These are phyloP conservation scores for Agrochola lychnidis DNA, from an alignment of 2,888 invertebrate species.

Conservation along the genomic window DNA sequence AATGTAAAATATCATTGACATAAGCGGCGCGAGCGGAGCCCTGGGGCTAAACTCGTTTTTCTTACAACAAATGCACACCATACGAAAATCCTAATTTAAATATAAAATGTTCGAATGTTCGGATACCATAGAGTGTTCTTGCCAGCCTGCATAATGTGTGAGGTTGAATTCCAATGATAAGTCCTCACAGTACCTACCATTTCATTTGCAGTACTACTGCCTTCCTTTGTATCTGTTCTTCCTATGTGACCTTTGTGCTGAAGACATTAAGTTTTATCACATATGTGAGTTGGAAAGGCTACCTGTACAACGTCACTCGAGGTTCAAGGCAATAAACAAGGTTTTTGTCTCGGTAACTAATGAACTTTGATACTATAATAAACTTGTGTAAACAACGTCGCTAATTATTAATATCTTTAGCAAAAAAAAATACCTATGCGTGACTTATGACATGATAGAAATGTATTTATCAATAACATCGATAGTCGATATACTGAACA, in stretches of 20 bases:
- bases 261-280: not conserved
- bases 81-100: too few species aligned
- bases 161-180: too few species aligned
- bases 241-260: not conserved
- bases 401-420: not conserved
- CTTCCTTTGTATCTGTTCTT: not conserved
- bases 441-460: constrained; percentile 28
- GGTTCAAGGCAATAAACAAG: constrained; percentile 44
- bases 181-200: too few species aligned
- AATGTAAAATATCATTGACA: too few species aligned
- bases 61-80: too few species aligned
- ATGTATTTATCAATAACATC: constrained; percentile 16
- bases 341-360: constrained; percentile 20
- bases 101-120: too few species aligned
- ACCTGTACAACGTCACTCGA: constrained; percentile 13
- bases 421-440: not conserved
- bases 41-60: too few species aligned
- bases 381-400: constrained; percentile 22
- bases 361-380: constrained; percentile 29
- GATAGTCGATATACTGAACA: constrained; percentile 31
- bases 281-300: not conserved
- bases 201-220: not conserved
- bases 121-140: too few species aligned
- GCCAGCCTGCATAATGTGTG: too few species aligned
- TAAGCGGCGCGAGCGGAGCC: too few species aligned